These are phyloP conservation scores for Pardalotus punctatus DNA, from an alignment of 2,113 vertebrate species.

Conservation along the genomic window DNA sequence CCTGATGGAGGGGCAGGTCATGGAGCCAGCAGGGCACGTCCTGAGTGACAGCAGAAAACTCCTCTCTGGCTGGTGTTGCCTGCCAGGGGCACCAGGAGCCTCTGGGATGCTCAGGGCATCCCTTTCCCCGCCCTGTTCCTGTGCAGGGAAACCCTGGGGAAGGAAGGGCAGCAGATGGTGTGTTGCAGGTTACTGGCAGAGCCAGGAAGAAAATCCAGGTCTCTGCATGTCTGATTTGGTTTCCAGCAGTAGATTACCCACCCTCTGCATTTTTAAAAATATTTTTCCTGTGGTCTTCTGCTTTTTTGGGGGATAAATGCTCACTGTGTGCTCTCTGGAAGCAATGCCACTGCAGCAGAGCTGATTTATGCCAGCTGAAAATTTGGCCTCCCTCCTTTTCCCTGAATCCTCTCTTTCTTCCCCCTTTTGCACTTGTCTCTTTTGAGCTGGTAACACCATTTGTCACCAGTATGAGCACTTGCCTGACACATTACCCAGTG, in stretches of 20 bases:
- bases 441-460: background rate
- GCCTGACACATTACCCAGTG: background rate
- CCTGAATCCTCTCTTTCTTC: background rate
- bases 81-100: background rate
- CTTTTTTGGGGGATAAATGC: background rate
- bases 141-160: background rate
- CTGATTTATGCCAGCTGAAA: background rate
- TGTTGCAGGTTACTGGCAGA: background rate
- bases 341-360: background rate
- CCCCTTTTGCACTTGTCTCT: constrained; percentile 22
- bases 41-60: background rate
- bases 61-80: fast-evolving
- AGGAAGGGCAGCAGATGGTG: background rate
- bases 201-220: background rate
- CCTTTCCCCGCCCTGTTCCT: no score
- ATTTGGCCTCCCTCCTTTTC: background rate
- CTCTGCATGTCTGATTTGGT: background rate
- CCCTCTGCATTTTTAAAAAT: background rate
- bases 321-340: background rate
- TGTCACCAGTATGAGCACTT: constrained; percentile 40
- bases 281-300: background rate
- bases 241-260: background rate
- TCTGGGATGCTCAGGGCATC: background rate
- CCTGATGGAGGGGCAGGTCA: background rate
- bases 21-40: background rate